Base-by-base conservation (phyloP, 1,140 invertebrate genomes). In the Leucophenga varia region DNA sequence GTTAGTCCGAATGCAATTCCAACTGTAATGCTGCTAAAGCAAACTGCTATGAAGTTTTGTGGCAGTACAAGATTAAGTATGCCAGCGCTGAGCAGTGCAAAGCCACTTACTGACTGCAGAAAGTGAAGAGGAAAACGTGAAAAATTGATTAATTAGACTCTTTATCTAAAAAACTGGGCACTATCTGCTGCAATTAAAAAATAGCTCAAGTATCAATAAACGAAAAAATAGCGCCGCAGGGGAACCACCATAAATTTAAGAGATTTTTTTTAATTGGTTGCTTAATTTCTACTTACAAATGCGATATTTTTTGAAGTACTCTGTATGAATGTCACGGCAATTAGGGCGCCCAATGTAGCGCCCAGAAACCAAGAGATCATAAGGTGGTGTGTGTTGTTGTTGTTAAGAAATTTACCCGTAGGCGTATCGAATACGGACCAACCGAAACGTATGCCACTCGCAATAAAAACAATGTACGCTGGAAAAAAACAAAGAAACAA, bases 281-380 rank as follows among this genome's bases (percentile, higher is more conserved):
- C n/a, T n/a, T n/a, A n/a, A n/a, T n/a, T n/a, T n/a, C n/a, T n/a
- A 72, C 69, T 63, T 61, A 72, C 69, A 54, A 65, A 69, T 39
- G 69, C 61, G 42, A 72, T 54, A 50, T 72, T 72, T 54, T 72
- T 72, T 21, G 55, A 64, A 38, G 69, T 59, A n/a, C 59, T 47
- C 37, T 69, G 64, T 5, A 72, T 69, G 39, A 65, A 69, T 4
- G 51, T 32, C 2, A 56, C 59, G 0, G 63, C 64, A 37, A 67
- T 49, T 13, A 67, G 52, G 22, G 59, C 63, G 0, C 63, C 63
- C 7, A 67, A 1, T 1, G 64, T 59, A 12, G 54, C 59, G 13
- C 63, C 63, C 30, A 67, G 59, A 22, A 67, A 67, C 64, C 64
- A 68, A 28, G 64, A 68, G 59, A 67, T 64, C 64, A 63, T 67